Percentiles rank a stretch among this genome's conserved stretches.
Conservation (phyloP, 1,140 invertebrate species). For the Pseudomyrmex sp. region DNA sequence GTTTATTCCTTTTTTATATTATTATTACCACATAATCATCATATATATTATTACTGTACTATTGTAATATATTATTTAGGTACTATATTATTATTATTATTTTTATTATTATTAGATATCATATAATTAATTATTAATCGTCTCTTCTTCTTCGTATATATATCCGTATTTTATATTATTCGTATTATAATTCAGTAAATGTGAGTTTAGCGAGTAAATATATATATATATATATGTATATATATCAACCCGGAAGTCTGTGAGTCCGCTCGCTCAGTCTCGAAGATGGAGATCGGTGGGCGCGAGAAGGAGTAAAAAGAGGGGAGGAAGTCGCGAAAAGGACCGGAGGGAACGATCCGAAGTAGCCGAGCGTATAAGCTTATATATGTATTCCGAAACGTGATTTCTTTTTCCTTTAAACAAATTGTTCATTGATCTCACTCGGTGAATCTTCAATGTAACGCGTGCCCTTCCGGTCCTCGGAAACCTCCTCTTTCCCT, state of each 20-base stretch:
- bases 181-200: constrained; percentile 47
- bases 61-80: constrained; percentile 60
- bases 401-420: constrained; percentile 47
- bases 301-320: background rate
- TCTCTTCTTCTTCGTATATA: constrained; percentile 47
- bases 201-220: constrained; percentile 52
- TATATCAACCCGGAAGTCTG: constrained; percentile 60
- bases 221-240: too few species aligned
- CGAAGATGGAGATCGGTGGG: background rate
- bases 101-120: constrained; percentile 58
- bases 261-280: constrained; percentile 34
- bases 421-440: constrained; percentile 67
- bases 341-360: background rate
- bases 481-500: background rate
- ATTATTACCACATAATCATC: constrained; percentile 34
- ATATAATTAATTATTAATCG: constrained; percentile 58
- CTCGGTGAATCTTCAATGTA: constrained; percentile 31
- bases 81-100: constrained; percentile 50
- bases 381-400: constrained; percentile 53
- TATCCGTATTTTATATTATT: constrained; percentile 53
- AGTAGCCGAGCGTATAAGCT: constrained; percentile 27
- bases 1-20: constrained; percentile 45
- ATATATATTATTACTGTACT: constrained; percentile 43
- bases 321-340: background rate
- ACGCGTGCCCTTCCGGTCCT: background rate